Conservation (phyloP, 2,113 vertebrate species). For the Mixornis gularis region DNA sequence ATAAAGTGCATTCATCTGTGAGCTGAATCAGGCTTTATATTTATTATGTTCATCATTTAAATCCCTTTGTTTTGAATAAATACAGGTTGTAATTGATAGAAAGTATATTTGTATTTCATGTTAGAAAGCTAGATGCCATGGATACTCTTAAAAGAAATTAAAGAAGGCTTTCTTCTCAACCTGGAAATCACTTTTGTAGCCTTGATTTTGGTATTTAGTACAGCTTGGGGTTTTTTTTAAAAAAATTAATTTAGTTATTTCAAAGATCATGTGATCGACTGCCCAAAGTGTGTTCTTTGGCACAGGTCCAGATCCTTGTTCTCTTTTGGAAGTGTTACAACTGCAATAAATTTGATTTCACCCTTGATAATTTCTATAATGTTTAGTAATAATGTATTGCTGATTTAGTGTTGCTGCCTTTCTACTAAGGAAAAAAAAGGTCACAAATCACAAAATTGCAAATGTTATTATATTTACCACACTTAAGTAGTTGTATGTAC, state of each 20-base stretch:
- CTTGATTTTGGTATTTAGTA: not conserved
- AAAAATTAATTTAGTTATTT: conserved; percentile 48
- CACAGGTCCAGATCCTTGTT: conserved; percentile 3
- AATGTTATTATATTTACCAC: not conserved
- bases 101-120: not conserved
- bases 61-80: conserved; percentile 10
- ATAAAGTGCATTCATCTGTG: not conserved
- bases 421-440: not conserved
- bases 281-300: conserved; percentile 32
- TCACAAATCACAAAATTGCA: not conserved
- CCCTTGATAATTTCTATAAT: conserved; percentile 49
- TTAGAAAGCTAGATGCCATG: not conserved
- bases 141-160: not conserved
- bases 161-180: not conserved
- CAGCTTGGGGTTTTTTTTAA: not conserved
- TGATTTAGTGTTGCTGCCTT: conserved; percentile 15
- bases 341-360: conserved; percentile 51
- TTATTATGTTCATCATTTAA: not conserved
- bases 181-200: not conserved
- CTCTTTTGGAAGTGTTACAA: conserved; percentile 11
- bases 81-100: not conserved
- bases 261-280: not conserved
- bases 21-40: not conserved
- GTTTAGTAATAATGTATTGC: conserved; percentile 2
- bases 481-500: not conserved